A percentile compares a stretch with the other conserved stretches of the same genome.
These are phyloP conservation scores for Parasteatoda lunata DNA, from an alignment of 2,888 invertebrate genomes.

Conservation along the genomic window DNA sequence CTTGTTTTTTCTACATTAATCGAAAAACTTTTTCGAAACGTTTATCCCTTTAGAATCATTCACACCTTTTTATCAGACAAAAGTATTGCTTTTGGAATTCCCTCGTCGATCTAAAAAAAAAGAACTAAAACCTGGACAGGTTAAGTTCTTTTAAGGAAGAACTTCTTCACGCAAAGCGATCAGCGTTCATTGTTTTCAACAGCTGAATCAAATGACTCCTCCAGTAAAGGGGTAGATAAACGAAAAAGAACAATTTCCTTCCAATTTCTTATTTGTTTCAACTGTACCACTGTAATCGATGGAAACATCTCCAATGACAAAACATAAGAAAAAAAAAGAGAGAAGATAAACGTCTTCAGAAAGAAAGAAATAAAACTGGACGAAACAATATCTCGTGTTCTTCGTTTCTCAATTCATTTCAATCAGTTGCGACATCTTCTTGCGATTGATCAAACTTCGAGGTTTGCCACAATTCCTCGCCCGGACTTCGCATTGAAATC, in stretches of 20 bases:
- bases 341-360: not conserved
- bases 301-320: constrained; percentile 20
- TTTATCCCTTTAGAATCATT: too few species aligned
- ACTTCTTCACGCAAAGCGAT: not conserved
- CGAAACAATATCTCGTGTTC: not conserved
- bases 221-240: constrained; percentile 27
- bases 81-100: not conserved
- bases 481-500: constrained; percentile 45
- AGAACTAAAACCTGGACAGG: not conserved
- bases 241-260: constrained; percentile 38
- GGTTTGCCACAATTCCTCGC: constrained; percentile 48
- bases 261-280: constrained; percentile 35
- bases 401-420: constrained; percentile 45
- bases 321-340: not conserved
- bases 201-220: constrained; percentile 45
- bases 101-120: not conserved
- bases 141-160: not conserved
- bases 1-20: too few species aligned
- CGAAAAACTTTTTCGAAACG: too few species aligned
- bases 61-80: not conserved
- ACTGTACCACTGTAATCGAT: constrained; percentile 18
- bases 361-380: constrained; percentile 2
- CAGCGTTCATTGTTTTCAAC: constrained; percentile 28
- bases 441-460: constrained; percentile 48
- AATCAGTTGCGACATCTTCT: constrained; percentile 56